Percentiles rank a stretch among this genome's conserved stretches.
phyloP scores from a whole-genome alignment of 1,140 invertebrate species.

The Mizuhopecten yessoensis region DNA sequence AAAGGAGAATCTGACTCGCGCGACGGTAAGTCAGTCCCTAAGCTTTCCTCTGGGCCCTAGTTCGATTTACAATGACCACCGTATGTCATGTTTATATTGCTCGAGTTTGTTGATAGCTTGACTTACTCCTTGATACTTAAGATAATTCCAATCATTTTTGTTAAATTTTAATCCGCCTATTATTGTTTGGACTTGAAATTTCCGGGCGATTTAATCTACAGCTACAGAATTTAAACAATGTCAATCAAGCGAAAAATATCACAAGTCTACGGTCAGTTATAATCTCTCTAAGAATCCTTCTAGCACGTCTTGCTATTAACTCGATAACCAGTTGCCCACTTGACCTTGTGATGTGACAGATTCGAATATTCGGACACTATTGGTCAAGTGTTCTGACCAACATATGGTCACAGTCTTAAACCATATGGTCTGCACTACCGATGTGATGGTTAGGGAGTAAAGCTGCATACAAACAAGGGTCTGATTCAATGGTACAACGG shows the following conservation, averaged over 20 bases:
- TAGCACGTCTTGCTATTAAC: too few species aligned
- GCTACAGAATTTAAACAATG: neutral
- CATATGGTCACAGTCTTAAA: neutral
- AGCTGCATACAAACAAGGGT: too few species aligned
- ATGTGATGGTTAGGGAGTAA: neutral
- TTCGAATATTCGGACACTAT: neutral
- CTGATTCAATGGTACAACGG: neutral
- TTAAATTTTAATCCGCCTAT: constrained; percentile 15
- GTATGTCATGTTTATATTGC: constrained; percentile 23
- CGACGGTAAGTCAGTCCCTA: neutral
- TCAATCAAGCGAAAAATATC: neutral
- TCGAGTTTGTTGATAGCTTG: constrained; percentile 1
- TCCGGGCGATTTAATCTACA: constrained; percentile 28
- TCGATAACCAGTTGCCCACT: neutral
- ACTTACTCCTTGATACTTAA: constrained; percentile 35
- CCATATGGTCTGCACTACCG: neutral
- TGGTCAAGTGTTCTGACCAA: neutral
- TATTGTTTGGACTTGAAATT: constrained; percentile 12
- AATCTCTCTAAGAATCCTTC: constrained; percentile 7
- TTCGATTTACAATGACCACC: constrained; percentile 5
- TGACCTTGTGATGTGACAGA: constrained; percentile 13
- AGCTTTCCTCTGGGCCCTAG: constrained; percentile 17
- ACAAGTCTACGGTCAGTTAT: neutral
- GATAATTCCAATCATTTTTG: constrained; percentile 26
- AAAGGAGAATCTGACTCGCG: neutral